Evolutionary conservation across 2,113 vertebrate genomes (phyloP).

Genomic region (Riparia riparia): DNA sequence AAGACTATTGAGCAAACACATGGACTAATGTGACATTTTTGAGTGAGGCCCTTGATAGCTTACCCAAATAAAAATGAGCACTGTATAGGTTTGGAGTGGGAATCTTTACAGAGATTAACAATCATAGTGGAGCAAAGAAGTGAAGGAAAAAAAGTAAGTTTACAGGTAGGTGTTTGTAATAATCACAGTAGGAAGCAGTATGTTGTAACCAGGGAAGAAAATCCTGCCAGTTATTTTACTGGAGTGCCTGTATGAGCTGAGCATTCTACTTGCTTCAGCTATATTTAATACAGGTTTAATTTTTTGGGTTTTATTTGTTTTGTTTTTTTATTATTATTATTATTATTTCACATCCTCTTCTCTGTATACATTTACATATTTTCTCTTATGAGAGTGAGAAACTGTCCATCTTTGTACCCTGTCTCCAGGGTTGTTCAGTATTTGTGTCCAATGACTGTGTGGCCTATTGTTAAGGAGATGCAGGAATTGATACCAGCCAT

Average conservation of each 20-base stretch:
- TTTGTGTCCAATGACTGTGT: background rate
- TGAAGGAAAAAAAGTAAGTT: background rate
- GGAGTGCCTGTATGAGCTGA: background rate
- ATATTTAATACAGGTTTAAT: background rate
- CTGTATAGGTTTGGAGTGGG: background rate
- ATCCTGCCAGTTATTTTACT: background rate
- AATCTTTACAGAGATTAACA: background rate
- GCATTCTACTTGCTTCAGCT: background rate
- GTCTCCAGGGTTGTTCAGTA: background rate
- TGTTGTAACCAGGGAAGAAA: background rate
- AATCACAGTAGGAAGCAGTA: background rate
- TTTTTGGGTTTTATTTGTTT: background rate
- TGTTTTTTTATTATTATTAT: background rate
- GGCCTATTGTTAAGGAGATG: background rate
- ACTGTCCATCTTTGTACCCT: background rate
- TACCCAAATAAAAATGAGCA: background rate
- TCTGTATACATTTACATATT: background rate
- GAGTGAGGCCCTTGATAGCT: background rate
- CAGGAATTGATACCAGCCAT: accelerated
- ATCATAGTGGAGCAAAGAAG: background rate
- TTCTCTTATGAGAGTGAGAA: background rate
- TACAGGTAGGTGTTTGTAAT: background rate
- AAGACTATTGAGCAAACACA: background rate
- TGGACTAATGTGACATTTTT: background rate
- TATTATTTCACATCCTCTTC: background rate